Conservation (phyloP, 2,888 invertebrate species). For the Lasioglossum oenotherae region DNA sequence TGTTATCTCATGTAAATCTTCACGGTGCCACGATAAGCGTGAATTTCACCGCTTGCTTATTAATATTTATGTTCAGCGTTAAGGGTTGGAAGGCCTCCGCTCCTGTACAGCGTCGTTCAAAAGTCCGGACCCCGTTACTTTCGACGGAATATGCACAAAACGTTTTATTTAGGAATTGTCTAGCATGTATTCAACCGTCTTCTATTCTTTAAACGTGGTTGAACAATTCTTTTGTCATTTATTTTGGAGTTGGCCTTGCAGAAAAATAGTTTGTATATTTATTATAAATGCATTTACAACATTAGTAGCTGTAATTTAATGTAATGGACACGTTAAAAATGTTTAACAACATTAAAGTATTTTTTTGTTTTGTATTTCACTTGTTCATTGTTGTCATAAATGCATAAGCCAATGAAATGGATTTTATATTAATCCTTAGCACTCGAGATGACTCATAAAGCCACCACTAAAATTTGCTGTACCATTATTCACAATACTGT, state of each 20-base stretch:
- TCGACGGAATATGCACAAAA: background rate
- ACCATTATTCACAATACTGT: no score
- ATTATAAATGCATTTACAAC: background rate
- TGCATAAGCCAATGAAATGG: background rate
- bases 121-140: conserved; percentile 30
- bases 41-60: conserved; percentile 80
- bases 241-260: background rate
- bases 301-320: background rate
- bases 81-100: conserved; percentile 58
- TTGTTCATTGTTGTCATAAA: background rate
- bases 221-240: background rate
- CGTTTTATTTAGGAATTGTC: background rate
- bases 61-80: conserved; percentile 80
- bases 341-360: no score
- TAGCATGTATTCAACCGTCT: background rate
- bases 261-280: background rate
- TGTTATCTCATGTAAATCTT: conserved; percentile 80
- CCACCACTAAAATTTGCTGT: no score
- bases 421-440: no score
- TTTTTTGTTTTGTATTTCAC: background rate
- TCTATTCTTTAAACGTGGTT: background rate
- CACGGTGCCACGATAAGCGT: conserved; percentile 81
- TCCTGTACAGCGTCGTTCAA: conserved; percentile 61
- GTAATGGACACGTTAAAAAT: background rate
- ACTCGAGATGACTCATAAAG: no score